Percentiles rank a stretch among this genome's conserved stretches.
phyloP scores from a whole-genome alignment of 2,888 invertebrate genomes.

The Cremastinae sp. region DNA sequence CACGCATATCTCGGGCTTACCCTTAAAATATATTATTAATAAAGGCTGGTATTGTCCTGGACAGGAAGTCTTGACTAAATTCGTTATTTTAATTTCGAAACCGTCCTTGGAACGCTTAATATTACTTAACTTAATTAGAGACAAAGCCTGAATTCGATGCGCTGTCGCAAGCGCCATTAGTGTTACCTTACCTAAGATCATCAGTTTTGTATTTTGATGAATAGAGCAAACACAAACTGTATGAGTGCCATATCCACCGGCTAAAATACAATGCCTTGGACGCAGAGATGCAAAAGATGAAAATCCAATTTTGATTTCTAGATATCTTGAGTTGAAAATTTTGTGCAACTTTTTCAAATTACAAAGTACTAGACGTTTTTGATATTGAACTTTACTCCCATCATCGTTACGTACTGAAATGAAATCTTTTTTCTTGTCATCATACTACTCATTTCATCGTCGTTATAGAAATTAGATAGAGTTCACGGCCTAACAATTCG shows the following conservation, averaged over 20 bases:
- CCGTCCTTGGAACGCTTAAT: slow-evolving; percentile 18
- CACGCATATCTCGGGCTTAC: slow-evolving; percentile 36
- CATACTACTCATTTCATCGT: not conserved
- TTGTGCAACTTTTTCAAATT: not conserved
- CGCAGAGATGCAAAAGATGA: not conserved
- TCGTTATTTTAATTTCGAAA: slow-evolving; percentile 46
- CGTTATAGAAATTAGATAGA: not conserved
- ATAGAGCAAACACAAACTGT: slow-evolving; percentile 6
- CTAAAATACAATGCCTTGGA: slow-evolving; percentile 6
- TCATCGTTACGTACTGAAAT: not conserved
- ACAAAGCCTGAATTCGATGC: slow-evolving; percentile 46
- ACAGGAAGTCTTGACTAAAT: slow-evolving; percentile 45
- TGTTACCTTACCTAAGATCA: slow-evolving; percentile 38
- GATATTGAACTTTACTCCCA: not conserved
- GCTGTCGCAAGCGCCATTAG: slow-evolving; percentile 45
- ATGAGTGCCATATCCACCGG: not conserved
- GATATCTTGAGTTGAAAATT: not conserved
- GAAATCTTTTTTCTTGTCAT: slow-evolving; percentile 1
- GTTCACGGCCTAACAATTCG: not conserved
- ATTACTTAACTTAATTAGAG: slow-evolving; percentile 41
- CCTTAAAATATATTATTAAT: slow-evolving; percentile 35
- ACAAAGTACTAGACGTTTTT: not conserved
- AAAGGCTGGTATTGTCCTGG: slow-evolving; percentile 36
- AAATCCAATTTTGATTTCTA: slow-evolving; percentile 1
- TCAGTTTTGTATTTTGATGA: not conserved